phyloP scores from a whole-genome alignment of 2,888 invertebrate genomes.

The Desoria tigrina region DNA sequence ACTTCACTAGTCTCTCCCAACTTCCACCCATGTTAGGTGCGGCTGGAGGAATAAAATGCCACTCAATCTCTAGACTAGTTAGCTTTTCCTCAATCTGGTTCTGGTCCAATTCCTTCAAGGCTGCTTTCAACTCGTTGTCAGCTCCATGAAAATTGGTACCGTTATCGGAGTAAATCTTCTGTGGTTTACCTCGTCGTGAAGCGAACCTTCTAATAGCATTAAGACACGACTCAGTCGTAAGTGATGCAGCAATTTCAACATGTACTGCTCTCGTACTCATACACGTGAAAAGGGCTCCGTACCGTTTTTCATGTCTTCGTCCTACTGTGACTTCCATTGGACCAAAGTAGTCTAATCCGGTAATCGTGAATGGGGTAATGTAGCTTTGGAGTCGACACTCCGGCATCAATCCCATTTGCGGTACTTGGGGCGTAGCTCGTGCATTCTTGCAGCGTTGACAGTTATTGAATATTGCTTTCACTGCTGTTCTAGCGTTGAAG shows the following conservation, averaged over 20 bases:
- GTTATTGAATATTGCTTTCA: neutral
- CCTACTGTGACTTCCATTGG: too few species aligned
- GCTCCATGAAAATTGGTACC: neutral
- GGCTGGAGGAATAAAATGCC: too few species aligned
- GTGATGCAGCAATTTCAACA: neutral
- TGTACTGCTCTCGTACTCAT: slow-evolving; percentile 1
- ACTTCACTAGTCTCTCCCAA: neutral
- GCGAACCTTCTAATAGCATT: too few species aligned
- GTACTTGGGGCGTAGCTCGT: neutral
- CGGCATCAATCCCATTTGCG: neutral
- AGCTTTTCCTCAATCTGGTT: neutral
- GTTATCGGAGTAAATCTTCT: too few species aligned
- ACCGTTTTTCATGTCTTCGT: too few species aligned
- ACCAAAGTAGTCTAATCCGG: too few species aligned
- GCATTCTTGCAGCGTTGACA: neutral
- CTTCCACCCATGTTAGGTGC: neutral
- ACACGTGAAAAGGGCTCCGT: too few species aligned
- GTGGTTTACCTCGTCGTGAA: too few species aligned
- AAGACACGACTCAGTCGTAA: neutral
- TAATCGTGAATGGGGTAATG: neutral
- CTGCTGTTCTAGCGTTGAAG: slow-evolving; percentile 2
- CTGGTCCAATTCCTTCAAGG: neutral
- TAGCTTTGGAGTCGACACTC: neutral
- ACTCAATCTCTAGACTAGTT: neutral
- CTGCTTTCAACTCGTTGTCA: neutral